Percentiles rank a stretch among this genome's conserved stretches.
Conservation (phyloP, 2,797 vertebrate genomes). For the Tinamus major region DNA sequence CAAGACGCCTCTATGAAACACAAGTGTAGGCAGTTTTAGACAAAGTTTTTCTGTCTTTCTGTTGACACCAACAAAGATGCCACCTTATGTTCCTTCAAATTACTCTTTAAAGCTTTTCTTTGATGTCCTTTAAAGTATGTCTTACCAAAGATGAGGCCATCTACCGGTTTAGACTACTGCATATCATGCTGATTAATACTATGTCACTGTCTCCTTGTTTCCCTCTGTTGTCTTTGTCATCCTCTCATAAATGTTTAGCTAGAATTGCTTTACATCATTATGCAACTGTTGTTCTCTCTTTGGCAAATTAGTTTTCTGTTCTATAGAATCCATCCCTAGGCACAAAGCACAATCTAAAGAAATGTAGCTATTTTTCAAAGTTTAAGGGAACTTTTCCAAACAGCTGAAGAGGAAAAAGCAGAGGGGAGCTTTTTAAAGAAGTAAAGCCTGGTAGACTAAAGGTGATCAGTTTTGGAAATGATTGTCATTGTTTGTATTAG, state of each 20-base stretch:
- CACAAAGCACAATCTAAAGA: background rate
- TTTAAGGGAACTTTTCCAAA: background rate
- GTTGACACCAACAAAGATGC: background rate
- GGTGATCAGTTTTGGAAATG: background rate
- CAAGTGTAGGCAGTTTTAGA: background rate
- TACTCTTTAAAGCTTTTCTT: background rate
- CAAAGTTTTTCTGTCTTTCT: background rate
- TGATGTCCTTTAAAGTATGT: background rate
- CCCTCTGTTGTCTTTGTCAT: background rate
- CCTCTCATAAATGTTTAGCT: background rate
- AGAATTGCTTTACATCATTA: background rate
- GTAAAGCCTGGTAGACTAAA: background rate
- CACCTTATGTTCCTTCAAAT: background rate
- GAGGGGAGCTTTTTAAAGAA: background rate
- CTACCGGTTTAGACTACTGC: background rate
- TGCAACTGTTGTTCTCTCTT: background rate
- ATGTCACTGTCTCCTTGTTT: background rate
- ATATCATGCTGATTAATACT: background rate
- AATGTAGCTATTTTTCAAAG: background rate
- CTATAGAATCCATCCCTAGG: background rate
- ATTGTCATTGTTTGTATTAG: background rate
- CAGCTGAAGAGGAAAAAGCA: fast-evolving
- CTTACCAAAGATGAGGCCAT: background rate
- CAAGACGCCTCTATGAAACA: background rate
- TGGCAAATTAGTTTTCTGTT: background rate